These are phyloP conservation scores for Tupaia chinensis DNA, from an alignment of 2,113 vertebrate genomes.

Conservation along the genomic window DNA sequence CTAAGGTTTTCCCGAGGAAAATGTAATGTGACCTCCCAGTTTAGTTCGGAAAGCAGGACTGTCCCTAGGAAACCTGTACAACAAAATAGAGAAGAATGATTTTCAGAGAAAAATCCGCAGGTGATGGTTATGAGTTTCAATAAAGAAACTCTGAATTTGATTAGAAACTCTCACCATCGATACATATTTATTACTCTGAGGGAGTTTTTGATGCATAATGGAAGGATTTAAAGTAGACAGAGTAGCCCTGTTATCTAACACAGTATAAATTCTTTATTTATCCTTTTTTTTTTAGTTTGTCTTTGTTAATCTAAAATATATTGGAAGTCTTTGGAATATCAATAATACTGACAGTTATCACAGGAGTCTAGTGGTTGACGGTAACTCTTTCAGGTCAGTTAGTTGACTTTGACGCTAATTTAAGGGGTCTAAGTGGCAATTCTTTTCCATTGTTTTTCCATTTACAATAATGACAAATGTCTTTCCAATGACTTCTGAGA, in stretches of 20 bases:
- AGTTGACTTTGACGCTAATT: background rate
- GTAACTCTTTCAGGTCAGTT: too few species aligned
- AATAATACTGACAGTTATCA: background rate
- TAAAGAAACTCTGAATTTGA: background rate
- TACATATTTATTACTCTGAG: background rate
- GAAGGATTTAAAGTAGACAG: background rate
- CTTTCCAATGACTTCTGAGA: background rate
- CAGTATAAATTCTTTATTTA: background rate
- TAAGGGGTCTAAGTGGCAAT: background rate
- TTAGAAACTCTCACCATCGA: background rate
- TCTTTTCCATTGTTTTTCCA: background rate
- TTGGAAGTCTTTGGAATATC: background rate
- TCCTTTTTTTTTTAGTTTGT: background rate
- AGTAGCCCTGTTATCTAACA: background rate
- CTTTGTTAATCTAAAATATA: background rate
- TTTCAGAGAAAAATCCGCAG: background rate
- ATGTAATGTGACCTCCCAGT: slow-evolving; percentile 2
- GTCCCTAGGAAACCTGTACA: background rate
- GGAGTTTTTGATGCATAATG: background rate
- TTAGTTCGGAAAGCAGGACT: slow-evolving; percentile 8
- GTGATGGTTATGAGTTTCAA: background rate
- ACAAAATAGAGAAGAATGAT: background rate
- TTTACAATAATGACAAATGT: background rate
- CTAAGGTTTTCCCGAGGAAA: background rate
- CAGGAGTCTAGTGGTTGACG: too few species aligned